phyloP scores from a whole-genome alignment of 2,113 vertebrate species.

The Emydocephalus ijimae region DNA sequence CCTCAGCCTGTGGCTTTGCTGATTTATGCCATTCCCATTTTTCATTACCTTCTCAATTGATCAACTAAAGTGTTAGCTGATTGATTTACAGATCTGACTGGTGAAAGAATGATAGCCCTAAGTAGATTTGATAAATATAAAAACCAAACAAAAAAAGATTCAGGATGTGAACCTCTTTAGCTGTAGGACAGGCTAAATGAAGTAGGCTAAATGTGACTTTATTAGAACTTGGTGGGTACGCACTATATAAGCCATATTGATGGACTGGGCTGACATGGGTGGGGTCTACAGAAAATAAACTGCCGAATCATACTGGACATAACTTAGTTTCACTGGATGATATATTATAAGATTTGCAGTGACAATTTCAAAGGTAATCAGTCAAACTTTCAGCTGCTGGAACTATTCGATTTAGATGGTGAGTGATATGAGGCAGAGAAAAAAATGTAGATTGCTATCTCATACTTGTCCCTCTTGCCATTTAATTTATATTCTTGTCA shows the following conservation, averaged over 20 bases:
- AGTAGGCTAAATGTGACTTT: constrained; percentile 41
- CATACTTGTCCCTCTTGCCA: constrained; percentile 37
- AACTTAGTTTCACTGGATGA: constrained; percentile 45
- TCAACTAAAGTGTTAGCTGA: not conserved
- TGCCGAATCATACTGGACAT: constrained; percentile 44
- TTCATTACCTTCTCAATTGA: not conserved
- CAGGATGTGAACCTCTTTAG: not conserved
- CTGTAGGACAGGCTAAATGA: not conserved
- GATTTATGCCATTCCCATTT: not conserved
- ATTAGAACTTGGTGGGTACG: constrained; percentile 24
- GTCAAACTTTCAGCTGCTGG: constrained; percentile 43
- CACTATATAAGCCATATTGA: constrained; percentile 33
- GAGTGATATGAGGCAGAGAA: constrained; percentile 44
- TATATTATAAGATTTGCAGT: constrained; percentile 43
- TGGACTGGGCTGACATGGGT: constrained; percentile 19
- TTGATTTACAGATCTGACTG: not conserved
- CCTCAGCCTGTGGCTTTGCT: not conserved
- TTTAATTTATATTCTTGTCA: constrained; percentile 55
- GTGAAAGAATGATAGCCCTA: not conserved
- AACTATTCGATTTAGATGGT: constrained; percentile 51
- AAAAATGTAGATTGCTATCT: constrained; percentile 50
- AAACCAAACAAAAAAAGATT: not conserved
- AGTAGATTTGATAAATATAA: not conserved
- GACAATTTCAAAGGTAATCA: constrained; percentile 43
- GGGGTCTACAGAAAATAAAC: constrained; percentile 52